Evolutionary conservation across 2,888 invertebrate genomes (phyloP).

Genomic region (Calliscelio sp.): DNA sequence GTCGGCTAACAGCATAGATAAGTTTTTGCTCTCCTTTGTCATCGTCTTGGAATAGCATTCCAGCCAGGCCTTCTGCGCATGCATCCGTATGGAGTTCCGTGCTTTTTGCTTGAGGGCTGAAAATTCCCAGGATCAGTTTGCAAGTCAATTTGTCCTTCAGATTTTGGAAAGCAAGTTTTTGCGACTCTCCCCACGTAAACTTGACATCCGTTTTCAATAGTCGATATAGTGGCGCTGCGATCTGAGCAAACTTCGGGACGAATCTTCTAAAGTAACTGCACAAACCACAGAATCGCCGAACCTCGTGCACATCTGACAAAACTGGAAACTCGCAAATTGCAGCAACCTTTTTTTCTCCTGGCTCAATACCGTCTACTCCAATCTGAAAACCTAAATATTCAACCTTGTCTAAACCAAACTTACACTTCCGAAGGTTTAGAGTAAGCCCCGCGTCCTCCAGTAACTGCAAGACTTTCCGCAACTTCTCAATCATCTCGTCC

Average conservation of each 20-base stretch:
- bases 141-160: not conserved
- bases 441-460: slow-evolving; percentile 75
- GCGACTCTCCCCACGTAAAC: slow-evolving; percentile 9
- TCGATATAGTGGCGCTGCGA: slow-evolving; percentile 59
- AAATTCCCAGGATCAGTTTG: not conserved
- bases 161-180: slow-evolving; percentile 26
- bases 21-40: slow-evolving; percentile 30
- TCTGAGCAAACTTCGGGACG: slow-evolving; percentile 62
- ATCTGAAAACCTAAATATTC: slow-evolving; percentile 77
- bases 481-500: slow-evolving; percentile 39
- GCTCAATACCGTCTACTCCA: not conserved
- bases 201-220: slow-evolving; percentile 5
- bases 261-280: slow-evolving; percentile 65
- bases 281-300: slow-evolving; percentile 66
- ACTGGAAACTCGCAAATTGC: slow-evolving; percentile 55
- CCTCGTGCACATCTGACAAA: slow-evolving; percentile 54
- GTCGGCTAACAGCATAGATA: slow-evolving; percentile 49
- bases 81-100: slow-evolving; percentile 12
- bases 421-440: slow-evolving; percentile 77
- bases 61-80: not conserved
- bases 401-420: slow-evolving; percentile 74
- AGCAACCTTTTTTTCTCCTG: slow-evolving; percentile 31
- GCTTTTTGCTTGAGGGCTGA: not conserved
- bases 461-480: slow-evolving; percentile 68
- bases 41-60: not conserved